Conservation (phyloP, 2,797 vertebrate species). For the Fistularia tabacaria region DNA sequence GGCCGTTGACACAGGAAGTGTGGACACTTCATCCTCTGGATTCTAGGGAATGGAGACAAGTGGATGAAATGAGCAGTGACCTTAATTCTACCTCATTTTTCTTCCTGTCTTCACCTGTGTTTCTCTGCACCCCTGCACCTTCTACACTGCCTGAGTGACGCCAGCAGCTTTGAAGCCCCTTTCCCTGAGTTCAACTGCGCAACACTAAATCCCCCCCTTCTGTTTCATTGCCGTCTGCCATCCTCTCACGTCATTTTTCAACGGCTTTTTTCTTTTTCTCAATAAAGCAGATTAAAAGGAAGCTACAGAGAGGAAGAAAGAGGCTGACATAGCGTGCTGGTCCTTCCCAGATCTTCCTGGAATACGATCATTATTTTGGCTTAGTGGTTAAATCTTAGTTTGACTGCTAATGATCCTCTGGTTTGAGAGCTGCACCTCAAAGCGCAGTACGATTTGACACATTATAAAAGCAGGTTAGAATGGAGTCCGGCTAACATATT, state of each 20-base stretch:
- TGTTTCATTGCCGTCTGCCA: constrained; percentile 26
- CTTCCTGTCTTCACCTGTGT: constrained; percentile 3
- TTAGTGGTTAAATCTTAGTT: constrained; percentile 38
- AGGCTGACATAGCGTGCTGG: constrained; percentile 9
- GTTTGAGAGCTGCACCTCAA: constrained; percentile 19
- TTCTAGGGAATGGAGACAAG: too few species aligned
- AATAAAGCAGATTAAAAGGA: constrained; percentile 30
- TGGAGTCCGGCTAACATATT: constrained; percentile 17
- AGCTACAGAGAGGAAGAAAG: constrained; percentile 17
- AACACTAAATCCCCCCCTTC: constrained; percentile 25
- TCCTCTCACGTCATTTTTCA: constrained; percentile 52
- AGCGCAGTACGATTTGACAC: constrained; percentile 28
- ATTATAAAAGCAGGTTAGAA: constrained; percentile 19
- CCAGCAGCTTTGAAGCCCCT: constrained; percentile 51
- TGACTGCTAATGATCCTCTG: constrained; percentile 52
- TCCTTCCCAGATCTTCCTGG: constrained; percentile 41
- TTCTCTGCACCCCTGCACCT: constrained; percentile 4
- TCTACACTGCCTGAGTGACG: constrained; percentile 9
- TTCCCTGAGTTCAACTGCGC: constrained; percentile 30
- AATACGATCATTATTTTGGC: constrained; percentile 43
- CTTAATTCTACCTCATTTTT: background rate
- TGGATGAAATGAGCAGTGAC: too few species aligned
- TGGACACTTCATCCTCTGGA: too few species aligned
- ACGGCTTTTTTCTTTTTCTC: constrained; percentile 29
- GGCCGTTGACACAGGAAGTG: too few species aligned